Conservation (phyloP, 2,113 vertebrate species). For the Cebus imitator region DNA sequence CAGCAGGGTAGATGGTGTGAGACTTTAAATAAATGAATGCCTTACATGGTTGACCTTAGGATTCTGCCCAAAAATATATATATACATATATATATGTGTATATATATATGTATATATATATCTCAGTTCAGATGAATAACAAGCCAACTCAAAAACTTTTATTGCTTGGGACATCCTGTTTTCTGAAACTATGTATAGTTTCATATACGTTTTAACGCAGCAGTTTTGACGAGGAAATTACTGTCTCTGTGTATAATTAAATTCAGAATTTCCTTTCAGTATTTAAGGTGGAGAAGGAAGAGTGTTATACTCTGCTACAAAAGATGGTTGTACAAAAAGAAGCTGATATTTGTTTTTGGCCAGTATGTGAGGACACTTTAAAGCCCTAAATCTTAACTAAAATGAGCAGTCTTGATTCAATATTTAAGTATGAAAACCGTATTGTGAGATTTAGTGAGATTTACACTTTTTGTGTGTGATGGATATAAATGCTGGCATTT, state of each 20-base stretch:
- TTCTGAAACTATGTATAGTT: neutral
- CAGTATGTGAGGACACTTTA: neutral
- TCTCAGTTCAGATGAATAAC: neutral
- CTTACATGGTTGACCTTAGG: slow-evolving; percentile 38
- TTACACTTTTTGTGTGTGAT: neutral
- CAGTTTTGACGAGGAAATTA: neutral
- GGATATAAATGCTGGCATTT: neutral
- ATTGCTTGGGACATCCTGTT: neutral
- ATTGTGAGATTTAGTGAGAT: neutral
- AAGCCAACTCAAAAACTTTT: neutral
- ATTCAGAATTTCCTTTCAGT: slow-evolving; percentile 23
- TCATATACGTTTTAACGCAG: neutral
- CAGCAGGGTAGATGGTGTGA: neutral
- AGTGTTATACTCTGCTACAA: neutral
- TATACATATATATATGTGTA: too few relatives aligned
- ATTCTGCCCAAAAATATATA: neutral
- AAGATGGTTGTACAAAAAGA: neutral
- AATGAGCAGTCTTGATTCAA: neutral
- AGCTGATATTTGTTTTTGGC: neutral
- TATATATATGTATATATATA: neutral
- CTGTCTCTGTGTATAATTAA: slow-evolving; percentile 12
- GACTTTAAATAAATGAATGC: slow-evolving; percentile 19
- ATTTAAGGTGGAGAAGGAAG: neutral
- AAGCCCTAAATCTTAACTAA: neutral
- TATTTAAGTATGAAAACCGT: neutral